phyloP scores from a whole-genome alignment of 2,797 vertebrate genomes.

The Pelodytes ibericus region DNA sequence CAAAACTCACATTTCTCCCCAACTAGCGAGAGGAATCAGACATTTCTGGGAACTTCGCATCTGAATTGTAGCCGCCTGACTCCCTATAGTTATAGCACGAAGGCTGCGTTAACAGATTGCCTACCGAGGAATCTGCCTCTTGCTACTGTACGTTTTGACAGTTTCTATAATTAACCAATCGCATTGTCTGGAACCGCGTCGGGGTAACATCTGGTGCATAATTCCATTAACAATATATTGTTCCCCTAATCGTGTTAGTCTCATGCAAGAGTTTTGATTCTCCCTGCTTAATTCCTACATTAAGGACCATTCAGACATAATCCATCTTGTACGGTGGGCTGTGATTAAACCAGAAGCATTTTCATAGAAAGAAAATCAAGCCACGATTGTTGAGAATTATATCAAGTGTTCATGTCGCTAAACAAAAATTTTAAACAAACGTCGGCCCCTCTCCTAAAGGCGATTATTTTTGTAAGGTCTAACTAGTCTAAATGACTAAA shows the following conservation, averaged over 20 bases:
- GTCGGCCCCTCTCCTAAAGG: slow-evolving; percentile 6
- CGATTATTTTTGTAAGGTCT: not conserved
- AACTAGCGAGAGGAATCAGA: slow-evolving; percentile 1
- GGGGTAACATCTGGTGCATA: slow-evolving; percentile 47
- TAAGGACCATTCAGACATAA: slow-evolving; percentile 43
- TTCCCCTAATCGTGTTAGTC: slow-evolving; percentile 49
- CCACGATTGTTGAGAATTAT: slow-evolving; percentile 35
- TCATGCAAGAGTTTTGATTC: slow-evolving; percentile 44
- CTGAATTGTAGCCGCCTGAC: not conserved
- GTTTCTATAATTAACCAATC: slow-evolving; percentile 45
- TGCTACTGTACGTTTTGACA: slow-evolving; percentile 25
- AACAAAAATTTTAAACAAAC: slow-evolving; percentile 30
- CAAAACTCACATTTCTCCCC: slow-evolving; percentile 6
- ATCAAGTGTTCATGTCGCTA: slow-evolving; percentile 16
- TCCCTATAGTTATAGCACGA: slow-evolving; percentile 15
- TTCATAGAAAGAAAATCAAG: not conserved
- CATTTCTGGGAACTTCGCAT: not conserved
- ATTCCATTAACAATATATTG: slow-evolving; percentile 49
- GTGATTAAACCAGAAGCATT: slow-evolving; percentile 32
- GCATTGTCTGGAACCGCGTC: not conserved
- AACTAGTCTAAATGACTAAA: not conserved
- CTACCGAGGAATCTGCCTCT: slow-evolving; percentile 20
- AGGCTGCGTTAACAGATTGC: slow-evolving; percentile 37
- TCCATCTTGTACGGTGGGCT: slow-evolving; percentile 26
- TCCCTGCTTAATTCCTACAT: slow-evolving; percentile 51